phyloP scores from a whole-genome alignment of 2,797 vertebrate species.

The Silurus aristotelis region DNA sequence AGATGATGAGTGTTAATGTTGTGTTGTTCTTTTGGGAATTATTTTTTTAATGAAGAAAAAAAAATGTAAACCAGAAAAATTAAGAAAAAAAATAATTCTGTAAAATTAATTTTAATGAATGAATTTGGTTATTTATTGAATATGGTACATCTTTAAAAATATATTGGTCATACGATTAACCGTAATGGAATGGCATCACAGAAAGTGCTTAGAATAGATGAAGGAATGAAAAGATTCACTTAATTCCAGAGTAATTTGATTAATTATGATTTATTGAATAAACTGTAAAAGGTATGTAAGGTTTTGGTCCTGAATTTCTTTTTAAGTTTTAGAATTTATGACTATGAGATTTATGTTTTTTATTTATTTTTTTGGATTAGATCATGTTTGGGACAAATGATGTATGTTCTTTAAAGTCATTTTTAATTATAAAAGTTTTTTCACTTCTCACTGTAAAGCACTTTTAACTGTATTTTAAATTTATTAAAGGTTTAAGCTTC shows the following conservation, averaged over 20 bases:
- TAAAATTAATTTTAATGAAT: neutral
- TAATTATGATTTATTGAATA: neutral
- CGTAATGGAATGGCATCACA: neutral
- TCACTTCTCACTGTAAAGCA: neutral
- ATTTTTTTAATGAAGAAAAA: neutral
- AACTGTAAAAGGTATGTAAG: neutral
- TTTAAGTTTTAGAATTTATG: no score
- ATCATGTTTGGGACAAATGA: neutral
- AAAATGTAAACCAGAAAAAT: neutral
- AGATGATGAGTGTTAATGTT: neutral
- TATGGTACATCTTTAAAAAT: neutral
- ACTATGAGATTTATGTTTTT: neutral
- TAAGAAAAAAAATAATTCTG: no score
- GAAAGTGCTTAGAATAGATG: neutral
- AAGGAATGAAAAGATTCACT: neutral
- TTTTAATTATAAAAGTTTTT: neutral
- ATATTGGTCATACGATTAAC: neutral
- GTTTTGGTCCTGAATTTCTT: neutral
- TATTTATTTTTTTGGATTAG: no score
- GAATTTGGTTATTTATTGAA: neutral
- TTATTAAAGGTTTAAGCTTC: no score
- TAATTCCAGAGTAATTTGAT: neutral
- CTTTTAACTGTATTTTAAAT: neutral
- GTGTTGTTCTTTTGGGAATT: neutral
- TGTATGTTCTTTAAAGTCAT: neutral